A percentile compares a stretch with the other conserved stretches of the same genome.
Evolutionary conservation across 2,113 vertebrate genomes (phyloP).

Genomic region (Orientallactaga bullata): DNA sequence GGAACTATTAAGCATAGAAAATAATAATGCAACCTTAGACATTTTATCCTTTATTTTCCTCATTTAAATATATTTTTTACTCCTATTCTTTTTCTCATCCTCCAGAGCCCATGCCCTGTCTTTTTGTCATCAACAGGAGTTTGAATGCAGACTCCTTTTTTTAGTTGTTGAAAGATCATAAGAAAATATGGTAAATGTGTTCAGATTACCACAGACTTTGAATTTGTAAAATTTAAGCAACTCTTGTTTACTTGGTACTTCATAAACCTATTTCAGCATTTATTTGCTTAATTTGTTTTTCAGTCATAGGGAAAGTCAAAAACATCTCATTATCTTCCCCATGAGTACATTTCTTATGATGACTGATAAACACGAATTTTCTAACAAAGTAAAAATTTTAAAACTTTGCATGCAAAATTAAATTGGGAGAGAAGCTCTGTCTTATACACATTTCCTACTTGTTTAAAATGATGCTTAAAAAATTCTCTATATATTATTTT

Average conservation of each 20-base stretch:
- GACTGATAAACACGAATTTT: not conserved
- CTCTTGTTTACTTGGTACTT: not conserved
- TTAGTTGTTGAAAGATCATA: not conserved
- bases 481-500: not conserved
- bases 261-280: not conserved
- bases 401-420: not conserved
- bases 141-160: not conserved
- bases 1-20: not conserved
- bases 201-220: not conserved
- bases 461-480: not conserved
- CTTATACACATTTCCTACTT: not conserved
- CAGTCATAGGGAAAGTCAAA: not conserved
- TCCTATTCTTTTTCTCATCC: not conserved
- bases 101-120: not conserved
- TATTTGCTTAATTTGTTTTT: not conserved
- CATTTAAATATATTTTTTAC: not conserved
- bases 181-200: not conserved
- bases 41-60: not conserved
- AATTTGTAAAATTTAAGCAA: not conserved
- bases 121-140: not conserved
- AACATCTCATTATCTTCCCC: not conserved
- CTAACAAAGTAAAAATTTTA: not conserved
- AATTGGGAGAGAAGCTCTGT: not conserved
- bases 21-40: not conserved
- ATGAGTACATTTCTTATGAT: not conserved